Percentiles rank a stretch among this genome's conserved stretches.
Conservation (phyloP, 2,888 invertebrate genomes). For the Aporophyla lueneburgensis region DNA sequence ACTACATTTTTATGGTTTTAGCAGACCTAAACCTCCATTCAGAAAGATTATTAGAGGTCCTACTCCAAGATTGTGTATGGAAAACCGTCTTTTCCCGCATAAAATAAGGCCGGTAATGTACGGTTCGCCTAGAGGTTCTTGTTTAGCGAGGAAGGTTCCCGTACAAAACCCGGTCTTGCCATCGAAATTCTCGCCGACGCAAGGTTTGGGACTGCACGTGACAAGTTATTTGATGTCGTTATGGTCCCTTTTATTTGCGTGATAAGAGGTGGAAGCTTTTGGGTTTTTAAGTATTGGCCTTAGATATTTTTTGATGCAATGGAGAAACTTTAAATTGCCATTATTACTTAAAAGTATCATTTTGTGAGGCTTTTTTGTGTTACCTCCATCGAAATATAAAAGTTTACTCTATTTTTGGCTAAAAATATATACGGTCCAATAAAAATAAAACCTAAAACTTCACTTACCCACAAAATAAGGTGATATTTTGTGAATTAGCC, state of each 20-base stretch:
- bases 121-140: slow-evolving; percentile 79
- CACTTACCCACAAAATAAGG: slow-evolving; percentile 32
- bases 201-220: slow-evolving; percentile 87
- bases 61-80: slow-evolving; percentile 83
- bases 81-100: slow-evolving; percentile 75
- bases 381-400: neutral
- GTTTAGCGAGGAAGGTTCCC: slow-evolving; percentile 89
- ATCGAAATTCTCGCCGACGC: slow-evolving; percentile 88
- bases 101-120: slow-evolving; percentile 80
- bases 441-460: slow-evolving; percentile 20
- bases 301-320: slow-evolving; percentile 12
- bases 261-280: slow-evolving; percentile 21
- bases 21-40: slow-evolving; percentile 84
- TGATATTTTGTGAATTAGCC: slow-evolving; percentile 68
- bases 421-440: slow-evolving; percentile 24
- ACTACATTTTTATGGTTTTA: slow-evolving; percentile 85
- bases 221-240: slow-evolving; percentile 66
- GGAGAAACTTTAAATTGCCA: neutral
- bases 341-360: neutral
- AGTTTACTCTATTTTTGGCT: neutral
- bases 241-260: slow-evolving; percentile 73
- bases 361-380: neutral
- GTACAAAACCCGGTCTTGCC: slow-evolving; percentile 86
- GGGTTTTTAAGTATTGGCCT: slow-evolving; percentile 13
- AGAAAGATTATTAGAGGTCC: slow-evolving; percentile 82